These are phyloP conservation scores for Daktulosphaira vitifoliae DNA, from an alignment of 1,140 invertebrate species.

Conservation along the genomic window DNA sequence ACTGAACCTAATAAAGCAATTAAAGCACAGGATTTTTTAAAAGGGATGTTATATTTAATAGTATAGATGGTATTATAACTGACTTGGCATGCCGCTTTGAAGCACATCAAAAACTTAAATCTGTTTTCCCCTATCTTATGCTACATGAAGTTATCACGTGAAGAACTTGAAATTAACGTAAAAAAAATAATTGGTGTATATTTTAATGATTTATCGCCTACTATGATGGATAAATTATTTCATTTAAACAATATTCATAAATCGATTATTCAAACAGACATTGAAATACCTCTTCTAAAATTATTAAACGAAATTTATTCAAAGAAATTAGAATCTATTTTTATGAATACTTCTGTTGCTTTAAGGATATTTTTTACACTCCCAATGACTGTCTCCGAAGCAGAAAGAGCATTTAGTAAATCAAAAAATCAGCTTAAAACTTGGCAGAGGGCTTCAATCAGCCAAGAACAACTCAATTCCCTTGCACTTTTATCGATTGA, in stretches of 20 bases:
- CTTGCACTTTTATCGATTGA: background rate
- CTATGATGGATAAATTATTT: background rate
- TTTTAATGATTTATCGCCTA: conserved; percentile 9
- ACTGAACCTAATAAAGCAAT: background rate
- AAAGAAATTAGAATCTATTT: conserved; percentile 19
- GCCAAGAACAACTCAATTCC: background rate
- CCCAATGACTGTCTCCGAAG: background rate
- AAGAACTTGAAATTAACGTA: background rate
- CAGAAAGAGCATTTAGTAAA: background rate
- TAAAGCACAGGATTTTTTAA: background rate
- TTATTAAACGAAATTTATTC: conserved; percentile 9
- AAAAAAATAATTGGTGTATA: background rate
- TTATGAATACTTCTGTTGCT: conserved; percentile 11
- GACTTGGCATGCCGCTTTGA: background rate
- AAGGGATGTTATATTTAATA: background rate
- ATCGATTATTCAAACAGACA: conserved; percentile 1
- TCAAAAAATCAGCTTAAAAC: conserved; percentile 1
- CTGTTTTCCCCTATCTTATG: conserved; percentile 7
- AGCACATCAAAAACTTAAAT: background rate
- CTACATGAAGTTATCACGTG: background rate
- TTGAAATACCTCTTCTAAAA: conserved; percentile 10
- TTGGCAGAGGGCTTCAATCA: conserved; percentile 8
- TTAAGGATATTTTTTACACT: conserved; percentile 5
- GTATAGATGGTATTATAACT: background rate
- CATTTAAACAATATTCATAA: conserved; percentile 12